A percentile compares a stretch with the other conserved stretches of the same genome.
Evolutionary conservation across 2,888 invertebrate species (phyloP).

Genomic region (Atrina japonica): DNA sequence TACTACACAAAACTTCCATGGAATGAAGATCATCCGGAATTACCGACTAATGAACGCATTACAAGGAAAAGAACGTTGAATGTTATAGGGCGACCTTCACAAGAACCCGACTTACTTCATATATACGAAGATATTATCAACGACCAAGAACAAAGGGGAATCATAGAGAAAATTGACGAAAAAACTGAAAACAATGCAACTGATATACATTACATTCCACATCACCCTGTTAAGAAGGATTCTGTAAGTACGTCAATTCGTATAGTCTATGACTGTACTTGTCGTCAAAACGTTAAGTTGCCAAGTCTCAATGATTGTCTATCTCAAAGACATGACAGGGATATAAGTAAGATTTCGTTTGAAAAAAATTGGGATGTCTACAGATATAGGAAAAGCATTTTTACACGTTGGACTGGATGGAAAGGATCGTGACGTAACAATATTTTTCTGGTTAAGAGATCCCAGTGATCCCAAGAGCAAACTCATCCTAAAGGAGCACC

Average conservation of each 20-base stretch:
- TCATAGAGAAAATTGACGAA: conserved; percentile 16
- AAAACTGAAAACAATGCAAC: not conserved
- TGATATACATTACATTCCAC: conserved; percentile 30
- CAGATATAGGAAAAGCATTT: conserved; percentile 34
- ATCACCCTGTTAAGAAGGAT: conserved; percentile 35
- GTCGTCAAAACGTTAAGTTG: conserved; percentile 5
- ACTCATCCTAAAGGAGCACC: not conserved
- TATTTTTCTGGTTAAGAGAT: too few species aligned
- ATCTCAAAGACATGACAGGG: too few species aligned
- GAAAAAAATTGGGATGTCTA: conserved; percentile 28
- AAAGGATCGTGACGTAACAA: too few species aligned
- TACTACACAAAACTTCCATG: conserved; percentile 25
- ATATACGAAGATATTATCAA: conserved; percentile 15
- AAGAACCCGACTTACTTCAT: conserved; percentile 2
- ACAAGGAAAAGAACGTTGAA: conserved; percentile 9
- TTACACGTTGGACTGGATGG: conserved; percentile 36
- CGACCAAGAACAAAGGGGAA: conserved; percentile 6
- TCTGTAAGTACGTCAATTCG: conserved; percentile 22
- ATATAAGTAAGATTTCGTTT: conserved; percentile 45
- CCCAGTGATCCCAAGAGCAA: too few species aligned
- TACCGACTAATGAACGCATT: conserved; percentile 11
- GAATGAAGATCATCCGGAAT: not conserved
- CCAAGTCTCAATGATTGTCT: conserved; percentile 52
- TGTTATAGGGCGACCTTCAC: not conserved
- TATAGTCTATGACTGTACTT: conserved; percentile 35